These are phyloP conservation scores for Platyscapa corneri DNA, from an alignment of 1,140 invertebrate genomes.

Conservation along the genomic window DNA sequence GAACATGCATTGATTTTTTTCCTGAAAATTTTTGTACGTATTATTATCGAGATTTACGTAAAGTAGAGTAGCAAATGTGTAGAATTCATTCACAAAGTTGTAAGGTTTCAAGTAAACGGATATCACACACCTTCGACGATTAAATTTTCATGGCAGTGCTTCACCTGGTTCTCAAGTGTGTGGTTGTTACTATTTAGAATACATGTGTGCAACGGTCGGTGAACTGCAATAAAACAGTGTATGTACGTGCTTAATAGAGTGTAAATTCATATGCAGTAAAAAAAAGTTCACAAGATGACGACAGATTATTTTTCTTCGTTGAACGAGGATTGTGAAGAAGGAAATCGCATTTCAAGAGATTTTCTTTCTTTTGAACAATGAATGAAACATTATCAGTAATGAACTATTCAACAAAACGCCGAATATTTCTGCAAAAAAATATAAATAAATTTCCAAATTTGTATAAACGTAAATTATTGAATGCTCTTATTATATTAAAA, in stretches of 20 bases:
- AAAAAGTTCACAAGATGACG: neutral
- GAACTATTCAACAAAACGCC: no score
- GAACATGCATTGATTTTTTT: no score
- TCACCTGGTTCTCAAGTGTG: neutral
- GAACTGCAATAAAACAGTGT: neutral
- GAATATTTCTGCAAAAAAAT: no score
- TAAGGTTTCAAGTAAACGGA: neutral
- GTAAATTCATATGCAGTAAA: neutral
- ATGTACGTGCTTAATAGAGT: neutral
- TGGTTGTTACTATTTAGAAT: constrained; percentile 7
- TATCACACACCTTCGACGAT: constrained; percentile 14
- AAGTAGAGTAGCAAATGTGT: neutral
- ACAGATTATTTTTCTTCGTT: neutral
- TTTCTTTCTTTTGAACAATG: no score
- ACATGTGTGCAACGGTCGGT: constrained; percentile 10
- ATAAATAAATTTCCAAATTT: no score
- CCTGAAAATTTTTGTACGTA: no score
- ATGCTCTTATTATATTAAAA: no score
- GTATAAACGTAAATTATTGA: no score
- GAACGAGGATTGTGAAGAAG: neutral
- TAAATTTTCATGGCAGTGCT: constrained; percentile 18
- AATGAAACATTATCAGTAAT: no score
- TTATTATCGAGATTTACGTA: neutral
- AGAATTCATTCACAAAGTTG: constrained; percentile 32
- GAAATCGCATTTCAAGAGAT: no score